Percentiles rank a stretch among this genome's conserved stretches.
These are phyloP conservation scores for Sparus aurata DNA, from an alignment of 2,797 vertebrate species.

Conservation along the genomic window DNA sequence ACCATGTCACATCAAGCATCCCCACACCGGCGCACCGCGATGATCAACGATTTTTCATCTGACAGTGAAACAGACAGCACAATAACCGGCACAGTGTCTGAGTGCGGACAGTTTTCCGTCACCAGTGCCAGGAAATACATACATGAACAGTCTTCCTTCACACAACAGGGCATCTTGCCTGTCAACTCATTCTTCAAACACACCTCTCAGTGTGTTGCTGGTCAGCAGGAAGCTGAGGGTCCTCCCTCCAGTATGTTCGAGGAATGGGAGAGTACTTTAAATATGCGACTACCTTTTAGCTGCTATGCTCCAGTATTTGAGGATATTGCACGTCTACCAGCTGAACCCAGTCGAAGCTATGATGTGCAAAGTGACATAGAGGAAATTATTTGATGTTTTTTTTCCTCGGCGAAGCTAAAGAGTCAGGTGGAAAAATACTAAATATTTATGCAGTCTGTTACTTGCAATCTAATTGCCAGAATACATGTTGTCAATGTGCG, in stretches of 20 bases:
- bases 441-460: background rate
- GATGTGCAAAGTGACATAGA: slow-evolving; percentile 80
- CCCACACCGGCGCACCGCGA: background rate
- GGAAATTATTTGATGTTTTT: slow-evolving; percentile 79
- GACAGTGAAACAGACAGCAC: slow-evolving; percentile 77
- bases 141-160: slow-evolving; percentile 40
- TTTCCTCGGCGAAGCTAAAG: background rate
- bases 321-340: slow-evolving; percentile 79
- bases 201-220: slow-evolving; percentile 21
- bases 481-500: too few species aligned
- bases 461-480: too few species aligned
- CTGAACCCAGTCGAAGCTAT: slow-evolving; percentile 36
- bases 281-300: slow-evolving; percentile 71
- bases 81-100: slow-evolving; percentile 75
- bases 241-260: slow-evolving; percentile 41
- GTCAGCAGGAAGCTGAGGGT: slow-evolving; percentile 18
- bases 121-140: slow-evolving; percentile 29
- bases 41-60: slow-evolving; percentile 56
- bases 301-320: slow-evolving; percentile 82
- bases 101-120: slow-evolving; percentile 61
- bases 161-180: slow-evolving; percentile 26
- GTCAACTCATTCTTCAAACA: slow-evolving; percentile 57
- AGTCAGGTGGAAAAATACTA: background rate
- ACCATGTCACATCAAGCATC: slow-evolving; percentile 2
- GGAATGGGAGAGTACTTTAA: slow-evolving; percentile 74